A percentile compares a stretch with the other conserved stretches of the same genome.
Evolutionary conservation across 2,113 vertebrate species (phyloP).

Genomic region (Dolichotis patagonum): DNA sequence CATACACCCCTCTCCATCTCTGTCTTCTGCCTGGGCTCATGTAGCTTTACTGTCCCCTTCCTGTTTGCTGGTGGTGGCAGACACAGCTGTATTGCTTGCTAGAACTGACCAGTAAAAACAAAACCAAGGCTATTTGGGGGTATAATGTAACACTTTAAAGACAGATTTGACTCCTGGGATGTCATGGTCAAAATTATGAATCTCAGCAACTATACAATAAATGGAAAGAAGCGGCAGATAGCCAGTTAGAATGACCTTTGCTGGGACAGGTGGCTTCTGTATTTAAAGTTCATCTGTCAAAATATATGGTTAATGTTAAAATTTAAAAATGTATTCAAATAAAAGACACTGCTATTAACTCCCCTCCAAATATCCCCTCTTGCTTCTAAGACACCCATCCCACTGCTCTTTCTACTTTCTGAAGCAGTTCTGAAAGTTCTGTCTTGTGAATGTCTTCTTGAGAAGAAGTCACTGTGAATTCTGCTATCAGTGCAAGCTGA

Average conservation of each 20-base stretch:
- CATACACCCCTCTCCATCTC: neutral
- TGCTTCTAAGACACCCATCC: neutral
- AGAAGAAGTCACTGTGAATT: neutral
- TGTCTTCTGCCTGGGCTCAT: neutral
- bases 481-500: neutral
- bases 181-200: neutral
- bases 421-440: neutral
- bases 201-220: neutral
- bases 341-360: neutral
- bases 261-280: neutral
- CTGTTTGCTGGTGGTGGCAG: too few relatives aligned
- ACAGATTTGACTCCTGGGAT: neutral
- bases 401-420: neutral
- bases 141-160: neutral
- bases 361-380: neutral
- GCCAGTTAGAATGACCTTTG: accelerated
- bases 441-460: neutral
- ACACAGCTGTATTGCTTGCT: neutral
- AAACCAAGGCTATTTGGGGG: neutral
- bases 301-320: neutral
- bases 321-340: neutral
- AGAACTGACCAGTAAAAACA: neutral
- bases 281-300: neutral
- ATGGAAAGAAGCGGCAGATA: neutral
- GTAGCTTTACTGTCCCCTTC: neutral